Base-by-base conservation (phyloP, 2,888 invertebrate species). In the Palloptera scutellata region DNA sequence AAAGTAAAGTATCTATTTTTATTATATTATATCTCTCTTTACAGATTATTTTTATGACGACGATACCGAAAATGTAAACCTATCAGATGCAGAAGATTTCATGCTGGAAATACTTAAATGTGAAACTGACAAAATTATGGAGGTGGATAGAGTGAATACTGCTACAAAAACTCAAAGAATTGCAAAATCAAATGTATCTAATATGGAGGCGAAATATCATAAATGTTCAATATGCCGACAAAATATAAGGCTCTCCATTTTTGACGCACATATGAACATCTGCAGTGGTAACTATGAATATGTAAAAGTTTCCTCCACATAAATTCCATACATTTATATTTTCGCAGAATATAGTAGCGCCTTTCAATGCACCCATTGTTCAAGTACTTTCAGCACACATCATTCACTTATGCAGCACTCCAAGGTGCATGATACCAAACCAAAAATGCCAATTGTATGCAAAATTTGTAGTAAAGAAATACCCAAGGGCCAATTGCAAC, bases 381-480 rank as follows among this genome's bases (percentile, higher is more conserved):
- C 53, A 12, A 19, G 40, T 11, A 19, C 1, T 20, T 61, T 66
- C 12, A 40, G 10, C 30, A 61, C 54, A 17, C 45, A 55, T 13
- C 54, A 19, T 48, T 43, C 68, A 17, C 45, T 58, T 19, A 17
- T 53, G 6, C 53, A 53, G 53, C 53, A 53, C 19, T 19, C 11
- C 15, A 17, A 53, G 4, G 15, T 15, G 48, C 48, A 48, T 15
- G n/a, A 15, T 12, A 6, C n/a, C 40, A n/a, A n/a, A 42, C 41
- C 17, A 52, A 11, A 62, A 59, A 19, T 67, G 10, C 61, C 65
- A 40, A 64, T 54, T 13, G n/a, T 52, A 41, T 74, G 75, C 42
- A 66, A 66, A 60, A 68, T 73, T 30, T 75, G 75, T 53, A 54
- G 64, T 5, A 55, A 70, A 11, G 67, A 68, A 48, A 19, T 68